Evolutionary conservation across 2,113 vertebrate genomes (phyloP).

Genomic region (Apaloderma vittatum): DNA sequence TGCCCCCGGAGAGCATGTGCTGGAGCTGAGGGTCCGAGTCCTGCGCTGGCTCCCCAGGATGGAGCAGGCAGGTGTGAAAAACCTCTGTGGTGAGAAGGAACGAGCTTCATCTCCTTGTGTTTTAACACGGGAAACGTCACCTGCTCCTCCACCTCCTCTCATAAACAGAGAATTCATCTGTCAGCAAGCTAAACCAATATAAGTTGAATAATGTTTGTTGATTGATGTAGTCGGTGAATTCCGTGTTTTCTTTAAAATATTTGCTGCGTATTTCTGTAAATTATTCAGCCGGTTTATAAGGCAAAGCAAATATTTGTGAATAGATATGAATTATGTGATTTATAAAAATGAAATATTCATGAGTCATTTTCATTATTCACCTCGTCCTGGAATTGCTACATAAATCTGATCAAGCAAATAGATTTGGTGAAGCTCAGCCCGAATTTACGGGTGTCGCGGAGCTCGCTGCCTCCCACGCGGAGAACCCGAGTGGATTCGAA

Average conservation of each 20-base stretch:
- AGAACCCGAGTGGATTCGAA: accelerated
- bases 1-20: not conserved
- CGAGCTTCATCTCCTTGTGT: not conserved
- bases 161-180: conserved; percentile 47
- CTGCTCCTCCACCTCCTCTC: conserved; percentile 36
- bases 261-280: conserved; percentile 47
- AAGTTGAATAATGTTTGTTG: conserved; percentile 69
- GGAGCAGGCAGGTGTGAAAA: not conserved
- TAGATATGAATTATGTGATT: conserved; percentile 61
- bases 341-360: conserved; percentile 70
- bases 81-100: not conserved
- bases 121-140: not conserved
- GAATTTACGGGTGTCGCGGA: not conserved
- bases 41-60: not conserved
- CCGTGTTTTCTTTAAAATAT: conserved; percentile 63
- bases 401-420: conserved; percentile 56
- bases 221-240: conserved; percentile 64
- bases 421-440: conserved; percentile 17
- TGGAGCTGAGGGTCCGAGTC: not conserved
- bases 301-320: conserved; percentile 74
- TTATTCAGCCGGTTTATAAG: conserved; percentile 62
- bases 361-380: conserved; percentile 68
- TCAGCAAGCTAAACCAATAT: conserved; percentile 30
- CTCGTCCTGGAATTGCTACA: conserved; percentile 58
- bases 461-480: accelerated